A percentile compares a stretch with the other conserved stretches of the same genome.
Evolutionary conservation across 2,888 invertebrate species (phyloP).

Genomic region (Callosobruchus maculatus): DNA sequence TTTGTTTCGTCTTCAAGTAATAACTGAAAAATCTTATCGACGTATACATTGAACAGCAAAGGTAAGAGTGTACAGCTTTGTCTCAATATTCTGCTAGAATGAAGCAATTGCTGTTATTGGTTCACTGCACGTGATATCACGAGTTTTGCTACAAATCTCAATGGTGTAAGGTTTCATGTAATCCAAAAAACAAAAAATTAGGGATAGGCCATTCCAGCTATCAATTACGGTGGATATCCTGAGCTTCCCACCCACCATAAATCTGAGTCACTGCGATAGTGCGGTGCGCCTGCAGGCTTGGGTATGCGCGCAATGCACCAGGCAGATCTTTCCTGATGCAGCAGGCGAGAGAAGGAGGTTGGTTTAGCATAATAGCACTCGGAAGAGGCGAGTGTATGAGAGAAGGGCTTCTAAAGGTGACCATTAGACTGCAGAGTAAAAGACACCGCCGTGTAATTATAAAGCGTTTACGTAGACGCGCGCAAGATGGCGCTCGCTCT

Average conservation of each 20-base stretch:
- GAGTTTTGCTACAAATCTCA: too few relatives aligned
- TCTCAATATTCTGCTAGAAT: too few relatives aligned
- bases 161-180: too few relatives aligned
- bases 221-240: neutral
- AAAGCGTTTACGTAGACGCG: neutral
- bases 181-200: too few relatives aligned
- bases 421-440: neutral
- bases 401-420: neutral
- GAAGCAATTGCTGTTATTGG: too few relatives aligned
- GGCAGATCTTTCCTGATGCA: neutral
- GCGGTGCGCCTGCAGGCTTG: neutral
- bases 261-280: neutral
- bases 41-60: too few relatives aligned
- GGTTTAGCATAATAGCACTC: neutral
- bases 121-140: too few relatives aligned
- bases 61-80: too few relatives aligned
- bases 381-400: neutral
- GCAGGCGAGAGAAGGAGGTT: neutral
- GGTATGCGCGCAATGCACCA: neutral
- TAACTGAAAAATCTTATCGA: too few relatives aligned
- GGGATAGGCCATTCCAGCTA: too few relatives aligned
- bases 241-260: neutral
- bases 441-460: neutral
- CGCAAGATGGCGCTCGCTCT: neutral
- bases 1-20: too few relatives aligned